Evolutionary conservation across 2,797 vertebrate species (phyloP).

Genomic region (Paguma larvata): DNA sequence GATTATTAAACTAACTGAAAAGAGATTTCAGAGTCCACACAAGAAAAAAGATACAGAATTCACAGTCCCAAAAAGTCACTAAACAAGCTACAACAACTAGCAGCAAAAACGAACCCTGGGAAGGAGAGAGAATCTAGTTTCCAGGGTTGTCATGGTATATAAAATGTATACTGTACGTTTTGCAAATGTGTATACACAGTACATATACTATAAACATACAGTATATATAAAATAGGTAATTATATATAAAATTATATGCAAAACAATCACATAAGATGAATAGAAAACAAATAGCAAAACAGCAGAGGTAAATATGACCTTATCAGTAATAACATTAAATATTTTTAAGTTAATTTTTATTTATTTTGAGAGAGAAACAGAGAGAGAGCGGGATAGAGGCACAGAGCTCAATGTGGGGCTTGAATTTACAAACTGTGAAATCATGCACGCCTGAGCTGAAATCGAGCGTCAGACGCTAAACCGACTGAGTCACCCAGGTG

Average conservation of each 20-base stretch:
- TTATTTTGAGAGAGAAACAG: too few species aligned
- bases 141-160: background rate
- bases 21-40: background rate
- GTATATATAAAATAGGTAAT: background rate
- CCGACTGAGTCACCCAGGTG: too few species aligned
- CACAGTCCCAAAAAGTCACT: background rate
- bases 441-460: too few species aligned
- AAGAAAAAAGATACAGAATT: background rate
- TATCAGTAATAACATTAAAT: background rate
- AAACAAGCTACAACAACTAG: background rate
- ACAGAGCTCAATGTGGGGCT: too few species aligned
- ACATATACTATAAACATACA: background rate
- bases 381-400: too few species aligned
- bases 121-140: background rate
- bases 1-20: background rate
- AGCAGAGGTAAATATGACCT: background rate
- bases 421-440: too few species aligned
- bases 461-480: too few species aligned
- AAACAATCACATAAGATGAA: background rate
- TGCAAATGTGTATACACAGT: background rate
- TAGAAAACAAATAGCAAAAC: background rate
- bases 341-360: background rate
- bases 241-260: background rate
- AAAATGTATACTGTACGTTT: background rate
- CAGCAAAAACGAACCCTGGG: background rate